Percentiles rank a stretch among this genome's conserved stretches.
Conservation (phyloP, 2,888 invertebrate species). For the Crioceris asparagi region DNA sequence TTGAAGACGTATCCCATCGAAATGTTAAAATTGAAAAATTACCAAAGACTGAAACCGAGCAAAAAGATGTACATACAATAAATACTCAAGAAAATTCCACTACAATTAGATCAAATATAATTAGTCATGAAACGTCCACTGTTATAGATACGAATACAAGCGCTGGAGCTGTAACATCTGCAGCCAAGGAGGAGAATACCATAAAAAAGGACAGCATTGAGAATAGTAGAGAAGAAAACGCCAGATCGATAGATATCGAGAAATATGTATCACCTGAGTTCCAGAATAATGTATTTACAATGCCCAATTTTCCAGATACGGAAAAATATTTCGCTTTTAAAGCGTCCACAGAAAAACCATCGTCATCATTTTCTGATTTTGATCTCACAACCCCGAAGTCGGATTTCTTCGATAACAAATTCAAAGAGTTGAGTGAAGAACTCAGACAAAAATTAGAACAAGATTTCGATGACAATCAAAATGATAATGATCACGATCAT, state of each 20-base stretch:
- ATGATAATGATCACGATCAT: slow-evolving; percentile 10
- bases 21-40: slow-evolving; percentile 20
- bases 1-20: slow-evolving; percentile 16
- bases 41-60: slow-evolving; percentile 30
- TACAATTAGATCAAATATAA: slow-evolving; percentile 2
- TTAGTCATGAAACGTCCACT: too few species aligned
- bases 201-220: slow-evolving; percentile 9
- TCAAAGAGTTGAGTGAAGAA: slow-evolving; percentile 42
- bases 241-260: slow-evolving; percentile 32
- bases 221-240: slow-evolving; percentile 19
- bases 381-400: slow-evolving; percentile 45
- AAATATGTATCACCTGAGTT: slow-evolving; percentile 44
- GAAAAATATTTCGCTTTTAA: slow-evolving; percentile 23
- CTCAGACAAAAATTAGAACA: slow-evolving; percentile 41
- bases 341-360: slow-evolving; percentile 12
- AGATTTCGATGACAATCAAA: slow-evolving; percentile 10
- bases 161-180: background rate
- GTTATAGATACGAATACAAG: background rate
- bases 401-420: slow-evolving; percentile 45
- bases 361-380: slow-evolving; percentile 10
- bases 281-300: slow-evolving; percentile 43
- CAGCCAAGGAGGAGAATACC: slow-evolving; percentile 4
- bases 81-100: slow-evolving; percentile 11
- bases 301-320: slow-evolving; percentile 40
- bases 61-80: slow-evolving; percentile 14